Evolutionary conservation across 2,113 vertebrate genomes (phyloP).

Genomic region (Bubalus kerabau): DNA sequence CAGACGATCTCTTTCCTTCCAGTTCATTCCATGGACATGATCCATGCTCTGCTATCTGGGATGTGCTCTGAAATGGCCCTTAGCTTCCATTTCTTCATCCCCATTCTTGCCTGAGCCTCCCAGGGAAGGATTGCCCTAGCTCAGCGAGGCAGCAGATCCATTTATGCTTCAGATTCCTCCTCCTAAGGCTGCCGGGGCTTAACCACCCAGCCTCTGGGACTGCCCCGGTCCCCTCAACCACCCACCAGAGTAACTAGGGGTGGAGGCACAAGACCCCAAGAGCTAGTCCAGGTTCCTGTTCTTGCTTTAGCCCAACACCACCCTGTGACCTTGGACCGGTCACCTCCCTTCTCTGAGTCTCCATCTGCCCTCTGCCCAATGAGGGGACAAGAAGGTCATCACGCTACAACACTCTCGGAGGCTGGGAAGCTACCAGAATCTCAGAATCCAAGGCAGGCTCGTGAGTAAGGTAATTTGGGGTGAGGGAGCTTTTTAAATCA

Average conservation of each 20-base stretch:
- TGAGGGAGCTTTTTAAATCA: not conserved
- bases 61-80: accelerated
- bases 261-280: not conserved
- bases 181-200: not conserved
- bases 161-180: not conserved
- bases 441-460: not conserved
- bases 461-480: not conserved
- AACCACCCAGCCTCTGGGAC: not conserved
- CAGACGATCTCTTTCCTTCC: not conserved
- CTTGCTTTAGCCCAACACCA: not conserved
- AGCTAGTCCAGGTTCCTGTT: not conserved
- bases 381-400: not conserved
- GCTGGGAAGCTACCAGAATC: not conserved
- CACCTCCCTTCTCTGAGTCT: not conserved
- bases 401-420: not conserved
- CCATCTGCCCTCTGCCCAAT: not conserved
- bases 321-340: not conserved
- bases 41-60: not conserved
- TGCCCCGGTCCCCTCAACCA: not conserved
- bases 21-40: accelerated
- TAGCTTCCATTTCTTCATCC: not conserved
- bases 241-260: not conserved
- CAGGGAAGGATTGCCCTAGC: not conserved
- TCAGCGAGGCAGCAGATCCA: not conserved
- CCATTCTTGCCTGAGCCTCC: not conserved